Evolutionary conservation across 1,140 invertebrate genomes (phyloP).

Genomic region (Pseudomyrmex gracilis): DNA sequence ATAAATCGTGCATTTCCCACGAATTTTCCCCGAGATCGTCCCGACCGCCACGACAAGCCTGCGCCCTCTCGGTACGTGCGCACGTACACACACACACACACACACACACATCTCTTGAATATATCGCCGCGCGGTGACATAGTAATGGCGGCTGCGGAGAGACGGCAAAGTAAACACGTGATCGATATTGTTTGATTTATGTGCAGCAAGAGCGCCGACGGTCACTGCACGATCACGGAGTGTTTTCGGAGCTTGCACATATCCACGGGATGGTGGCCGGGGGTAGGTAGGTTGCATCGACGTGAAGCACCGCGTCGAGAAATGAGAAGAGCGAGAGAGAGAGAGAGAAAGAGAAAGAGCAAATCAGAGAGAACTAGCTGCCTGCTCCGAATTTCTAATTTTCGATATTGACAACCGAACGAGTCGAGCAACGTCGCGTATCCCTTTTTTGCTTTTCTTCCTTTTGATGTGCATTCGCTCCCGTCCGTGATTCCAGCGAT

Average conservation of each 20-base stretch:
- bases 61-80: background rate
- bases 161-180: slow-evolving; percentile 67
- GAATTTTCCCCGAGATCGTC: slow-evolving; percentile 58
- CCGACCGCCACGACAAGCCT: slow-evolving; percentile 22
- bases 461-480: slow-evolving; percentile 6
- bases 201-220: slow-evolving; percentile 38
- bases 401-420: slow-evolving; percentile 68
- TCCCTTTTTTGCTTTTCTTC: slow-evolving; percentile 20
- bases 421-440: slow-evolving; percentile 28
- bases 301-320: slow-evolving; percentile 20
- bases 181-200: slow-evolving; percentile 75
- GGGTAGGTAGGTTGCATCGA: background rate
- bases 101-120: background rate
- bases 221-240: slow-evolving; percentile 63
- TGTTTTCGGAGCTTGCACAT: slow-evolving; percentile 64
- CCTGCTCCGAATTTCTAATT: slow-evolving; percentile 72
- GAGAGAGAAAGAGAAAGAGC: background rate
- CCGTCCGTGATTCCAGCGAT: slow-evolving; percentile 32
- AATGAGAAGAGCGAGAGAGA: background rate
- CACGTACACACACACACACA: background rate
- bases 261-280: slow-evolving; percentile 51
- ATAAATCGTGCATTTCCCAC: slow-evolving; percentile 56
- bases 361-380: slow-evolving; percentile 10
- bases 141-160: slow-evolving; percentile 54
- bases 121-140: slow-evolving; percentile 55